phyloP scores from a whole-genome alignment of 1,140 invertebrate genomes.

The Drosophila baimaii region DNA sequence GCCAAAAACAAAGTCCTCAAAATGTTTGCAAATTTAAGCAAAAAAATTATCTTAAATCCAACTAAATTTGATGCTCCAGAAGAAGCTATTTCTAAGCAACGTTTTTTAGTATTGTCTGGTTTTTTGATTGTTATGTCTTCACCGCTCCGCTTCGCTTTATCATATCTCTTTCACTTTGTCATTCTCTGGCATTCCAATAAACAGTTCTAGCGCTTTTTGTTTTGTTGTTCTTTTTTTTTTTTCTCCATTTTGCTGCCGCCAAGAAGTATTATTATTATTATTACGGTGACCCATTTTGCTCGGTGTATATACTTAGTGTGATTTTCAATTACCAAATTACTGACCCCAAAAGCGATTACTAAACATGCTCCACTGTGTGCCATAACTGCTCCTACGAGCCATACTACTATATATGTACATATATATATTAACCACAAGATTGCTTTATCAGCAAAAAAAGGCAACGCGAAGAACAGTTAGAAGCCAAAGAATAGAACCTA shows the following conservation, averaged over 20 bases:
- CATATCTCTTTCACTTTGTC: conserved; percentile 43
- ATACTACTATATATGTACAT: background rate
- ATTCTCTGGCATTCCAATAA: conserved; percentile 47
- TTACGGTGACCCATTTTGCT: conserved; percentile 59
- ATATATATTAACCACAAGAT: conserved; percentile 36
- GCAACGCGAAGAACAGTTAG: conserved; percentile 35
- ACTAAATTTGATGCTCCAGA: conserved; percentile 1
- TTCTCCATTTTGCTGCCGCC: conserved; percentile 15
- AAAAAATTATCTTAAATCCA: background rate
- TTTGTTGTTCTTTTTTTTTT: conserved; percentile 27
- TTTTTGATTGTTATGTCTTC: conserved; percentile 37
- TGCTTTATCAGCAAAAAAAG: conserved; percentile 67
- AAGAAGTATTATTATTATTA: conserved; percentile 15
- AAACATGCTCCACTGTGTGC: conserved; percentile 41
- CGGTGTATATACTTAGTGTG: conserved; percentile 32
- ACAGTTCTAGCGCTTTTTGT: conserved; percentile 40
- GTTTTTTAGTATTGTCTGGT: conserved; percentile 18
- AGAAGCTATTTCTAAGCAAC: conserved; percentile 41
- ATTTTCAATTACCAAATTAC: conserved; percentile 79
- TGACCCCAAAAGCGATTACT: conserved; percentile 66
- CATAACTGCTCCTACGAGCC: conserved; percentile 23
- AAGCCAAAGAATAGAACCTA: conserved; percentile 25
- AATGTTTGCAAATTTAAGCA: background rate
- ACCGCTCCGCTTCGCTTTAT: conserved; percentile 7
- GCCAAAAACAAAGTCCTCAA: background rate